Evolutionary conservation across 2,888 invertebrate genomes (phyloP).

Genomic region (Taphrorychus bicolor): DNA sequence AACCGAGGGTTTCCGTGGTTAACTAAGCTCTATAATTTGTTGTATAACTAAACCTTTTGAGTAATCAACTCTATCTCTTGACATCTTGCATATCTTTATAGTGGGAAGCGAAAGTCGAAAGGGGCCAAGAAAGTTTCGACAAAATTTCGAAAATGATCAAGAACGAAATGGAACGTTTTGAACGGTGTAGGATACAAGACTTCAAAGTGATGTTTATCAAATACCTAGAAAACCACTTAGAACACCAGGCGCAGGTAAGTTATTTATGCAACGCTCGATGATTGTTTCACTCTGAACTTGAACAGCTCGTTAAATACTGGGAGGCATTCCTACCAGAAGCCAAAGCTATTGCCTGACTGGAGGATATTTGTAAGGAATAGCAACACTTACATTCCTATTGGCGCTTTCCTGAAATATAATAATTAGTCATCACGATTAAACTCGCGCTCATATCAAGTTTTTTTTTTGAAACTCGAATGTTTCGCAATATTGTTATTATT

Average conservation of each 20-base stretch:
- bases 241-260: slow-evolving; percentile 89
- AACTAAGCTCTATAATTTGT: too few relatives aligned
- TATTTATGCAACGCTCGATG: too few relatives aligned
- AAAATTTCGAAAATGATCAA: slow-evolving; percentile 93
- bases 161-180: slow-evolving; percentile 92
- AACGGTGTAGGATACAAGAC: slow-evolving; percentile 85
- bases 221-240: slow-evolving; percentile 93
- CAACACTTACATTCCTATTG: slow-evolving; percentile 59
- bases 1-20: too few relatives aligned
- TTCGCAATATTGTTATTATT: too few relatives aligned
- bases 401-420: slow-evolving; percentile 53
- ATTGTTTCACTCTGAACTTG: too few relatives aligned
- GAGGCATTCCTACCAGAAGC: slow-evolving; percentile 96
- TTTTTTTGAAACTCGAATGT: not conserved
- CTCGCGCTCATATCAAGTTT: too few relatives aligned
- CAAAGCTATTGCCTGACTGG: slow-evolving; percentile 83
- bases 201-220: slow-evolving; percentile 89
- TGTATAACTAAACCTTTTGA: too few relatives aligned
- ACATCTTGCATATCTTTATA: slow-evolving; percentile 60
- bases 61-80: too few relatives aligned
- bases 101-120: slow-evolving; percentile 97
- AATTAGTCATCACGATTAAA: too few relatives aligned
- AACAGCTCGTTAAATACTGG: slow-evolving; percentile 92
- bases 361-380: slow-evolving; percentile 58
- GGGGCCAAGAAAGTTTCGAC: slow-evolving; percentile 95